Base-by-base conservation (phyloP, 2,113 vertebrate genomes). In the Regulus satrapa region DNA sequence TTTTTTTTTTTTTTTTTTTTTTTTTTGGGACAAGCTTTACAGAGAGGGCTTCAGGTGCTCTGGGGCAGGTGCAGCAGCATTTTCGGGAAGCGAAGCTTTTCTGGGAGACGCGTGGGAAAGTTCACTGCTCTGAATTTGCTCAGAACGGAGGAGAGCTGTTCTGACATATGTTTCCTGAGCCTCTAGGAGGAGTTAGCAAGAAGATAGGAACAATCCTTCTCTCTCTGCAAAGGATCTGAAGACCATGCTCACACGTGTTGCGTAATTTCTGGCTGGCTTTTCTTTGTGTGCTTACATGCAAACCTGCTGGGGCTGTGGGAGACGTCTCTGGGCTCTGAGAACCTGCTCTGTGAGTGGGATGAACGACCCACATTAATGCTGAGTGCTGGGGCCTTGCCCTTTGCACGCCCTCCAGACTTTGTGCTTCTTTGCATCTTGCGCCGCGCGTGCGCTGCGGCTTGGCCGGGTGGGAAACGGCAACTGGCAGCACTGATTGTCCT, bases 401-500 rank as follows among this genome's bases (percentile, higher is more conserved):
- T 75, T 80, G 82, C 56, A 90, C 4, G 29, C 67, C 93, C 75
- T 95, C 95, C 93, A 93, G 58, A 29, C 75, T 79, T 69, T 36
- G 23, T 4, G 2, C 69, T 92, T 29, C 91, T 82, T 92, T 92
- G 5, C 29, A 14, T 89, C 77, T 84, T 56, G 62, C 89, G 79
- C 85, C 71, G 87, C 69, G 72, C 82, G 69, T 73, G 89, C 64
- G 25, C 61, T 94, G 66, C 41, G 54, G 74, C 89, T 94, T 95
- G 80, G 83, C 94, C 43, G 45, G 91, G 76, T 61, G 49, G 64
- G 83, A 74, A 95, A n/a, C 32, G 78, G 14, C n/a, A 91, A 77
- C 85, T 95, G 95, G 75, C 86, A 93, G 28, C 56, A 73, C 72
- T 84, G 76, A 93, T 94, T 97, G 87, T 89, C 91, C 91, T 81